phyloP scores from a whole-genome alignment of 2,113 vertebrate genomes.

The Hemiscyllium ocellatum region DNA sequence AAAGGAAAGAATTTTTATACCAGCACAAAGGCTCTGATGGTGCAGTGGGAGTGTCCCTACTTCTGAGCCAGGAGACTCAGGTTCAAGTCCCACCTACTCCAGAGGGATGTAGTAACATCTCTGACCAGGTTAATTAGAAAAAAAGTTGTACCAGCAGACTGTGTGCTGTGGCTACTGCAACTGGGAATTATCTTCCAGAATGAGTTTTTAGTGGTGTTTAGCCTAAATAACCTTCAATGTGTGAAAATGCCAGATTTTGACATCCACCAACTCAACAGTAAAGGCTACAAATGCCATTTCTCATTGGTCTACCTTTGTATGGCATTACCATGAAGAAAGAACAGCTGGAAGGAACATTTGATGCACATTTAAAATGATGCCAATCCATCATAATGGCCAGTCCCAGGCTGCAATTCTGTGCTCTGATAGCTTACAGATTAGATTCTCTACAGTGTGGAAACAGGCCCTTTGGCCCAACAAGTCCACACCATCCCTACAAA shows the following conservation, averaged over 20 bases:
- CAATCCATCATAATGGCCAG: too few species aligned
- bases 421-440: too few species aligned
- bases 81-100: too few species aligned
- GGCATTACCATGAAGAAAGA: neutral
- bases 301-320: neutral
- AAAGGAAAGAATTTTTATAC: neutral
- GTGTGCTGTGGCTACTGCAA: neutral
- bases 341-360: neutral
- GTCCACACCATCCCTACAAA: too few species aligned
- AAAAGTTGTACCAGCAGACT: neutral
- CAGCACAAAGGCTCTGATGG: neutral
- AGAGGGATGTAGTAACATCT: too few species aligned
- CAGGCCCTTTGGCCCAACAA: too few species aligned
- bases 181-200: neutral
- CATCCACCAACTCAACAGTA: neutral
- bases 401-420: too few species aligned
- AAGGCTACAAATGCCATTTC: neutral
- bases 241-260: neutral
- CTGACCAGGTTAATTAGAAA: too few species aligned
- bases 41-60: too few species aligned
- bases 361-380: too few species aligned
- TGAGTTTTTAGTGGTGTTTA: neutral
- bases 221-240: neutral
- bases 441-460: too few species aligned
- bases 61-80: too few species aligned